Base-by-base conservation (phyloP, 2,797 vertebrate genomes). In the Dicrostonyx torquatus region DNA sequence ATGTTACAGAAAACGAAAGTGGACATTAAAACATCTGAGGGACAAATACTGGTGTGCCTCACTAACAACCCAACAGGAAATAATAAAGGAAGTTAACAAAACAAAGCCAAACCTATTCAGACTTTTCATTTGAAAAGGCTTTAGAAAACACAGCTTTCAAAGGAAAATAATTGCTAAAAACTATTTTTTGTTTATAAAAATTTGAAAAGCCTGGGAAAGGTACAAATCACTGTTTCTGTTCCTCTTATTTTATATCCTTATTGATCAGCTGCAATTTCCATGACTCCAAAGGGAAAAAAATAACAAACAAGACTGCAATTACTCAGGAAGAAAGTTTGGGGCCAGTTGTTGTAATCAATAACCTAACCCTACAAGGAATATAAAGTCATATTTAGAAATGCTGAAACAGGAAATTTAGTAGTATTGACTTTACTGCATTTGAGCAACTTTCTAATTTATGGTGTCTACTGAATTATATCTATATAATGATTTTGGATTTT, bases 401-500 rank as follows among this genome's bases (percentile, higher is more conserved):
- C 93, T 4, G 85, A 97, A 55, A 75, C 89, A 97, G 87, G 90
- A 97, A 80, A 95, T 95, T 96, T 34, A 78, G 82, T 97, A 68
- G 77, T 96, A 97, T 95, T 97, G 96, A 98, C 98, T 97, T 96
- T n/a, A 95, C 97, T 98, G 55, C 55, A 55, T 92, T 95, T 91
- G 78, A 96, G 73, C 37, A 68, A 75, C 93, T 92, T 97, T 95
- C 48, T 94, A 93, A 75, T 94, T 94, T 94, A 68, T 68, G 94
- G 10, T 95, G 95, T 83, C 94, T 85, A 93, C 13, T 1, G 12
- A 97, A 89, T 97, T 90, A 95, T 97, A 92, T 66, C 93, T 93
- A 80, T 96, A 66, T 93, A 98, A 98, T 97, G 97, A 98, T 92
- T 96, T 96, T 97, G 83, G 94, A 92, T 97, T 98, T 97, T 97